Evolutionary conservation across 2,888 invertebrate species (phyloP).

Genomic region (Ennomos quercinarius): DNA sequence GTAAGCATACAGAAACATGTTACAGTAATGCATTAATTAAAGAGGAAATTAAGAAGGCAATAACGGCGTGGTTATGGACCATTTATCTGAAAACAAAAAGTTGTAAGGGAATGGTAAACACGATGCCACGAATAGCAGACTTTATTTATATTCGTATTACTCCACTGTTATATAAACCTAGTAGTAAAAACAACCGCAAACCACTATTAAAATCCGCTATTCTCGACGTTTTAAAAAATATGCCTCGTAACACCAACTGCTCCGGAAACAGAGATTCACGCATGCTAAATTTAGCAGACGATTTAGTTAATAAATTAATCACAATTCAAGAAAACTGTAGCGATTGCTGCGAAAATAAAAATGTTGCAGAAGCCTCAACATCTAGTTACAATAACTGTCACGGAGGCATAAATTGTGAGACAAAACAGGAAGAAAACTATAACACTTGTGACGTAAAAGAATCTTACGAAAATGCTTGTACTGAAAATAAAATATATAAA

Average conservation of each 20-base stretch:
- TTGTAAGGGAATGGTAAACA: neutral
- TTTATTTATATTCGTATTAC: constrained; percentile 11
- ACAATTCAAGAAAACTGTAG: constrained; percentile 17
- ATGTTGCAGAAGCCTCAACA: constrained; percentile 5
- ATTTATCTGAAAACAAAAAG: constrained; percentile 8
- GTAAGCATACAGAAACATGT: constrained; percentile 2
- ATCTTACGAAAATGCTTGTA: no score
- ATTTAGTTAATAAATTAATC: constrained; percentile 29
- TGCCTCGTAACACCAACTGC: constrained; percentile 19
- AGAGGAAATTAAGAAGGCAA: constrained; percentile 10
- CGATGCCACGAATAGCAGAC: constrained; percentile 21
- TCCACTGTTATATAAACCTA: constrained; percentile 16
- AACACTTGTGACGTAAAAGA: no score
- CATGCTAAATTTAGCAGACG: constrained; percentile 23
- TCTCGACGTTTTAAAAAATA: constrained; percentile 22
- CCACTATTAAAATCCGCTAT: constrained; percentile 26
- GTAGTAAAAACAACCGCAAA: constrained; percentile 15
- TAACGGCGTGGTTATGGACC: constrained; percentile 16
- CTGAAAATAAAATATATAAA: no score
- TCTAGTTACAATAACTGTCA: no score
- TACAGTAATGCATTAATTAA: neutral
- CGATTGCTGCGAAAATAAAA: neutral
- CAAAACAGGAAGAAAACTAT: no score
- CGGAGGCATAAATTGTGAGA: no score
- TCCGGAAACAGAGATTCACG: constrained; percentile 3